These are phyloP conservation scores for Miltochrista miniata DNA, from an alignment of 2,888 invertebrate genomes.

Conservation along the genomic window DNA sequence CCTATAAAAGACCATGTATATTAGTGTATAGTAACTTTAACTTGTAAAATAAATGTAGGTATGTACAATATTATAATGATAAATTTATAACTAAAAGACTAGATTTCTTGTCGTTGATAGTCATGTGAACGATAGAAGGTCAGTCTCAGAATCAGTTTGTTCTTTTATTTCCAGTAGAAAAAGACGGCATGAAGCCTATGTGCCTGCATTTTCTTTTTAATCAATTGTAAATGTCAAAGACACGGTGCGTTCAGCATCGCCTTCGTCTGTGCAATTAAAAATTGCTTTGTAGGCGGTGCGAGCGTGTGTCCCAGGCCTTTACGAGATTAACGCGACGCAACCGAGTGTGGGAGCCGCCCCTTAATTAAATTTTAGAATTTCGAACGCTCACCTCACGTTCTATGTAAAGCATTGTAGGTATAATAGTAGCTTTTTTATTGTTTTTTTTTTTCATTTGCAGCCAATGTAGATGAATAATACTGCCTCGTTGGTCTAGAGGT, in stretches of 20 bases:
- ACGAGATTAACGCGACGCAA: constrained; percentile 67
- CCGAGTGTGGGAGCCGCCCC: constrained; percentile 53
- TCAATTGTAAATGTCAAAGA: constrained; percentile 72
- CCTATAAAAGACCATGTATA: too few relatives aligned
- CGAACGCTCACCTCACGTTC: constrained; percentile 58
- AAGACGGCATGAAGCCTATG: constrained; percentile 28
- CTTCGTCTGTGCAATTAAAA: constrained; percentile 66
- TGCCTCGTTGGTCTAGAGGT: too few relatives aligned
- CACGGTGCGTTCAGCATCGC: constrained; percentile 49
- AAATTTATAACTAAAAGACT: too few relatives aligned
- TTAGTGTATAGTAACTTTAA: too few relatives aligned
- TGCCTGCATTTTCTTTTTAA: constrained; percentile 57
- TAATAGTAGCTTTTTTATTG: constrained; percentile 39
- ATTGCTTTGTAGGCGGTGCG: constrained; percentile 65
- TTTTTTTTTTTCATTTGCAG: constrained; percentile 21
- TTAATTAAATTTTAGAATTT: constrained; percentile 74
- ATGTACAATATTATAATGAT: too few relatives aligned
- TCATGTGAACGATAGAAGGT: too few relatives aligned
- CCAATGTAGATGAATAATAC: background rate
- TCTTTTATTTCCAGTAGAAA: too few relatives aligned
- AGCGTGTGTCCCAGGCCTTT: constrained; percentile 61
- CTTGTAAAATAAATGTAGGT: too few relatives aligned
- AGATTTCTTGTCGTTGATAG: too few relatives aligned
- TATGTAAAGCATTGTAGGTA: constrained; percentile 52
- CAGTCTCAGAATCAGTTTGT: too few relatives aligned